Evolutionary conservation across 2,888 invertebrate genomes (phyloP).

Genomic region (Acleris cristana): DNA sequence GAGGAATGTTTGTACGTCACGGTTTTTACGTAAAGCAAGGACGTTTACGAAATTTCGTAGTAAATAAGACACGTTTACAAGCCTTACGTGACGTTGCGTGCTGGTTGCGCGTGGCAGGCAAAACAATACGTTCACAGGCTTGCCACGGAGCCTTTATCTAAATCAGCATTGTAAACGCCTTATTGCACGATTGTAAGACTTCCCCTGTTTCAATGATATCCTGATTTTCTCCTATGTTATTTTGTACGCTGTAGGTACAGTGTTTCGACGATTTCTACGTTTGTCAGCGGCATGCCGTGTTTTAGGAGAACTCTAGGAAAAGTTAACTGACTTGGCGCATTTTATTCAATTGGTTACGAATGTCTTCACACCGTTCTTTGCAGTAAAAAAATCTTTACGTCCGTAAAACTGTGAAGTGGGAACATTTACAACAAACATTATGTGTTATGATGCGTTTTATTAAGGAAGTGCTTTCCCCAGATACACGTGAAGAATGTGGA

Average conservation of each 20-base stretch:
- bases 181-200: constrained; percentile 12
- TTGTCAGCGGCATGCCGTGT: too few species aligned
- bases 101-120: constrained; percentile 8
- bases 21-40: constrained; percentile 49
- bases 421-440: too few species aligned
- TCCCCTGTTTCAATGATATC: constrained; percentile 1
- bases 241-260: too few species aligned
- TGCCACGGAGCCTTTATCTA: constrained; percentile 22
- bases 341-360: too few species aligned
- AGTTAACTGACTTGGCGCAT: too few species aligned
- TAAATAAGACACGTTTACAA: constrained; percentile 11
- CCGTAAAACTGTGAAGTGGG: too few species aligned
- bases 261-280: too few species aligned
- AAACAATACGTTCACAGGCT: constrained; percentile 11
- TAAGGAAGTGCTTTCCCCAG: background rate
- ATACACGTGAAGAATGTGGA: constrained; percentile 14
- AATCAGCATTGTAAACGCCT: constrained; percentile 14
- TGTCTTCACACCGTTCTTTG: too few species aligned
- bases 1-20: constrained; percentile 48
- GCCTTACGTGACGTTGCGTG: constrained; percentile 1
- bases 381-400: too few species aligned
- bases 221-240: too few species aligned
- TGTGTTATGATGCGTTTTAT: background rate
- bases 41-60: constrained; percentile 28
- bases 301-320: too few species aligned